Evolutionary conservation across 1,140 invertebrate species (phyloP).

Genomic region (Camponotus floridanus): DNA sequence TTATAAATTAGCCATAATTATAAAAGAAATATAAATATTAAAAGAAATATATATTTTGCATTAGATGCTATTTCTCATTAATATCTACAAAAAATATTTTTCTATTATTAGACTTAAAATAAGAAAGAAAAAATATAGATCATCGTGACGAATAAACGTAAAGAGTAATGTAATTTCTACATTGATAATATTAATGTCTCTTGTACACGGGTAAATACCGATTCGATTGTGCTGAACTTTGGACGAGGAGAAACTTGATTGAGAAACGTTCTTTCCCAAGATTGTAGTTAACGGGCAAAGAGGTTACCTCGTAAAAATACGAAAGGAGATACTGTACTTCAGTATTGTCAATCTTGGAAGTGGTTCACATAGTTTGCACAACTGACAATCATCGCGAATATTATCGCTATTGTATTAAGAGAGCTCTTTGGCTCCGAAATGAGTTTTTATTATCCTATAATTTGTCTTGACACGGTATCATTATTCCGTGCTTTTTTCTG

Average conservation of each 20-base stretch:
- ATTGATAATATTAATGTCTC: slow-evolving; percentile 6
- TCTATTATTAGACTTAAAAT: neutral
- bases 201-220: slow-evolving; percentile 28
- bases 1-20: neutral
- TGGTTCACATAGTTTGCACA: slow-evolving; percentile 52
- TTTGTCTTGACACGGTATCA: neutral
- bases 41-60: neutral
- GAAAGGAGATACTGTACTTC: slow-evolving; percentile 39
- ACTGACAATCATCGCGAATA: slow-evolving; percentile 48
- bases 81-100: neutral
- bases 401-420: slow-evolving; percentile 29
- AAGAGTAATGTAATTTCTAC: neutral
- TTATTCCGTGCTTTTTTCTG: neutral
- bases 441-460: slow-evolving; percentile 33
- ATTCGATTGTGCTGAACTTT: slow-evolving; percentile 54
- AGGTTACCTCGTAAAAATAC: slow-evolving; percentile 23
- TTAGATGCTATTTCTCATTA: neutral
- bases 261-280: slow-evolving; percentile 48
- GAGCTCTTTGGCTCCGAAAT: slow-evolving; percentile 29
- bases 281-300: slow-evolving; percentile 13
- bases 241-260: slow-evolving; percentile 40
- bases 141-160: neutral
- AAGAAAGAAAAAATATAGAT: neutral
- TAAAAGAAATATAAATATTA: neutral
- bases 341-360: slow-evolving; percentile 52